These are phyloP conservation scores for Callionymus lyra DNA, from an alignment of 2,113 vertebrate species.

Conservation along the genomic window DNA sequence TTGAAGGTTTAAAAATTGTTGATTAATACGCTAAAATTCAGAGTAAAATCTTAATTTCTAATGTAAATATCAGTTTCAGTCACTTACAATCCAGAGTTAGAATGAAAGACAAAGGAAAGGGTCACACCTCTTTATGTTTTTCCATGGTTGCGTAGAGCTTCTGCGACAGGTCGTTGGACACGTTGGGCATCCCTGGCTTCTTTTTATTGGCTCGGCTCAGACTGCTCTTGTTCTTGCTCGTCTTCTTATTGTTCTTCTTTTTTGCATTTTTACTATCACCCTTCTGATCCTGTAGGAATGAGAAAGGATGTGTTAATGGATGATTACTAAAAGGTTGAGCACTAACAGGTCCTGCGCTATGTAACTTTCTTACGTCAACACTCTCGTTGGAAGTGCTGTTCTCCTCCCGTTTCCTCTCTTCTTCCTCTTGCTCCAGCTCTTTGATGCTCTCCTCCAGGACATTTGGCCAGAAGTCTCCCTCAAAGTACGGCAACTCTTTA, in stretches of 20 bases:
- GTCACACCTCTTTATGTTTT: slow-evolving; percentile 97
- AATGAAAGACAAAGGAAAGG: too few relatives aligned
- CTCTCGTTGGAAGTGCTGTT: slow-evolving; percentile 95
- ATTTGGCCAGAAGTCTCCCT: slow-evolving; percentile 98
- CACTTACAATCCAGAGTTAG: too few relatives aligned
- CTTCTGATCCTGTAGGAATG: slow-evolving; percentile 76
- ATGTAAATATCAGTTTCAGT: too few relatives aligned
- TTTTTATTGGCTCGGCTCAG: slow-evolving; percentile 94
- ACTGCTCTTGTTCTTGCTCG: slow-evolving; percentile 98
- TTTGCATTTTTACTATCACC: slow-evolving; percentile 98
- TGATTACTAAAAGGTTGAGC: neutral
- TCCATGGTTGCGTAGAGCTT: slow-evolving; percentile 98
- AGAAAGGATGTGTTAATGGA: neutral
- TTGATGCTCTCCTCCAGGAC: slow-evolving; percentile 98
- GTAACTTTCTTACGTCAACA: slow-evolving; percentile 83
- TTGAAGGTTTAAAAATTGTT: too few relatives aligned
- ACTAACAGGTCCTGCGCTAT: neutral
- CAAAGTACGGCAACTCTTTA: slow-evolving; percentile 95
- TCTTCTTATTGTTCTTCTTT: slow-evolving; percentile 99
- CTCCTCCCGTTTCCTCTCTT: slow-evolving; percentile 94
- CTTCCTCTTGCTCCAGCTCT: slow-evolving; percentile 95
- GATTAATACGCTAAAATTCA: too few relatives aligned
- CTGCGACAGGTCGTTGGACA: slow-evolving; percentile 95
- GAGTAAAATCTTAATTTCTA: too few relatives aligned
- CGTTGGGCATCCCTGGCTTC: slow-evolving; percentile 95